Evolutionary conservation across 1,140 invertebrate species (phyloP), one percentile per base, ranked within the genome.

Genomic region (Temnothorax longispinosus): DNA sequence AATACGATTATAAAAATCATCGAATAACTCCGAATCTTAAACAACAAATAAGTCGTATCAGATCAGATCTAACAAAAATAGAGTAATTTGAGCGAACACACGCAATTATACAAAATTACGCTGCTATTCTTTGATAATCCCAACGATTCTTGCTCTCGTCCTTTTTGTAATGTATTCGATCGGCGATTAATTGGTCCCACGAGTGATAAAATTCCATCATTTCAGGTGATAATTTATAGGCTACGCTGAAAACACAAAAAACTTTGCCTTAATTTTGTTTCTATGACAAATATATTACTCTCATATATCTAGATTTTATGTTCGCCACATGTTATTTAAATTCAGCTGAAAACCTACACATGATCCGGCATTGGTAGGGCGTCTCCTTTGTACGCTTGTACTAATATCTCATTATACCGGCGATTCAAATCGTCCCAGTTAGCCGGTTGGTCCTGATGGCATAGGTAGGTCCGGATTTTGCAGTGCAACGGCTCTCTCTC

Each of bases 391-490:
- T 87, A 4, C 84, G 27, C 75, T 74, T 60, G 64, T 44, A 8
- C 90, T 3, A 93, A 80, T 62, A 96, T 77, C 50, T 94, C 74
- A 58, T 96, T 94, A 72, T 96, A 94, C 5, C 90, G 75, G 6
- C 92, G 84, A 64, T 96, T 94, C 50, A 94, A 89, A 5, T 94
- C 89, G 0, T 95, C 86, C 96, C 96, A 96, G 18, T 95, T 92
- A 0, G 95, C 92, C 50, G 85, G 77, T 38, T 88, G 85, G 2
- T 94, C 95, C 86, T 96, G 95, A 27, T 94, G 86, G 84, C 95
- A 96, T 3, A 96, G 77, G 8, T 93, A 90, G 0, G 94, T 90
- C 32, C 96, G 92, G 69, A 96, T 95, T 91, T 96, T 96, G 52
- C 93, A 94, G 67, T 92, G 95, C 18, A 96, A 47, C 32, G 95